These are phyloP conservation scores for Willisornis vidua DNA, from an alignment of 2,113 vertebrate genomes.

Conservation along the genomic window DNA sequence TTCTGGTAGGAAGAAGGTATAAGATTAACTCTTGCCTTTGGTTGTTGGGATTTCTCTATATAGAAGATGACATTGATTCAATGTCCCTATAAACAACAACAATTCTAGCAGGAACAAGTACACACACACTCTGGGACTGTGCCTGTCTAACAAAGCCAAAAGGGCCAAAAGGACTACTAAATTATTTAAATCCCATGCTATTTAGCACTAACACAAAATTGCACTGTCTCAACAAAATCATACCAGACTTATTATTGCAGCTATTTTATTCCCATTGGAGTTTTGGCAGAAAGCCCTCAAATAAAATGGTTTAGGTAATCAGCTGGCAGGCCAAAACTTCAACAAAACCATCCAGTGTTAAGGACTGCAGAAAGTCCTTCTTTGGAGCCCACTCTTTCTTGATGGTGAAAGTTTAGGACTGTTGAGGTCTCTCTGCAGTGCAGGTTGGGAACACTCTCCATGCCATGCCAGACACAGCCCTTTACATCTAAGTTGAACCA, in stretches of 20 bases:
- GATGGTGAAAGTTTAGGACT: neutral
- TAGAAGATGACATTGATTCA: neutral
- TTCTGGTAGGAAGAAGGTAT: neutral
- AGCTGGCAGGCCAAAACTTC: neutral
- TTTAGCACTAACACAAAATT: neutral
- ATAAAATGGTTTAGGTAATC: neutral
- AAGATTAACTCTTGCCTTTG: neutral
- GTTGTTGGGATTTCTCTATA: neutral
- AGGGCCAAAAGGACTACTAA: neutral
- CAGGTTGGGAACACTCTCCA: neutral
- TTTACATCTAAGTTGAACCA: neutral
- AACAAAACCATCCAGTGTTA: neutral
- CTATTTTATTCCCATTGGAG: neutral
- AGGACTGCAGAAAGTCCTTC: neutral
- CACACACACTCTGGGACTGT: neutral
- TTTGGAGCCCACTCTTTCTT: neutral
- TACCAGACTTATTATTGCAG: neutral
- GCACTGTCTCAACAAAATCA: neutral
- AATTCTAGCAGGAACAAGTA: neutral
- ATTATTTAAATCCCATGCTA: slow-evolving; percentile 5
- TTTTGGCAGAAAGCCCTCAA: neutral
- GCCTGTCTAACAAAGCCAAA: neutral
- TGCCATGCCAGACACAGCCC: rapidly evolving
- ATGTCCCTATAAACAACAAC: neutral
- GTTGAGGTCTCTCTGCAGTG: neutral